Evolutionary conservation across 2,113 vertebrate genomes (phyloP).

Genomic region (Ifrita kowaldi): DNA sequence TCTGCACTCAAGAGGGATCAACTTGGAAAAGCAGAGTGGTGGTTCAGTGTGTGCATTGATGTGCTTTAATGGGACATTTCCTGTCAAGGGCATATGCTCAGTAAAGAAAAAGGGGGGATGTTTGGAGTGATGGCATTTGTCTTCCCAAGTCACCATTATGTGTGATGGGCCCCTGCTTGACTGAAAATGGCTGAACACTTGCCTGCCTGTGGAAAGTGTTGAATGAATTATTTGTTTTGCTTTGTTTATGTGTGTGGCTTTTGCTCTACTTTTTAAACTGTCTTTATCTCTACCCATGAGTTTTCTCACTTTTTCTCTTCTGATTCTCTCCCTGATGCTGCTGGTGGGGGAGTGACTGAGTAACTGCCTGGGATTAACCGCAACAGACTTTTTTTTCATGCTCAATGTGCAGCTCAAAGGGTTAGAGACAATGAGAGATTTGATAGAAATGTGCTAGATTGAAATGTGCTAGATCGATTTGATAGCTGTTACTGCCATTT

Average conservation of each 20-base stretch:
- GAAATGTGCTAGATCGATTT: background rate
- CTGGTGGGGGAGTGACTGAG: background rate
- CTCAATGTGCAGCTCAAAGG: fast-evolving
- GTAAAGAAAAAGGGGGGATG: background rate
- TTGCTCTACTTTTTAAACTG: background rate
- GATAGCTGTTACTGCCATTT: background rate
- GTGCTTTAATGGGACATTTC: background rate
- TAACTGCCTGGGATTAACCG: background rate
- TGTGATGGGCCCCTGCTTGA: background rate
- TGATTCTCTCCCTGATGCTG: background rate
- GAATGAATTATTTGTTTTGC: background rate
- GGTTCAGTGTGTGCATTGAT: background rate
- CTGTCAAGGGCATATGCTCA: background rate
- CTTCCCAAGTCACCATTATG: background rate
- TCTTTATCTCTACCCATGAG: no score
- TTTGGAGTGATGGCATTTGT: background rate
- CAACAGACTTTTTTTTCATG: background rate
- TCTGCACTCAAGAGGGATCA: background rate
- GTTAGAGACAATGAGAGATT: background rate
- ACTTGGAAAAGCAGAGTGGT: background rate
- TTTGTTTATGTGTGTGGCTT: background rate
- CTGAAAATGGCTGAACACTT: background rate
- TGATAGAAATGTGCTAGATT: background rate
- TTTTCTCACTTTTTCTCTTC: background rate
- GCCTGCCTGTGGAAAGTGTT: background rate